phyloP scores from a whole-genome alignment of 2,113 vertebrate genomes.

The Nycticorax nycticorax region DNA sequence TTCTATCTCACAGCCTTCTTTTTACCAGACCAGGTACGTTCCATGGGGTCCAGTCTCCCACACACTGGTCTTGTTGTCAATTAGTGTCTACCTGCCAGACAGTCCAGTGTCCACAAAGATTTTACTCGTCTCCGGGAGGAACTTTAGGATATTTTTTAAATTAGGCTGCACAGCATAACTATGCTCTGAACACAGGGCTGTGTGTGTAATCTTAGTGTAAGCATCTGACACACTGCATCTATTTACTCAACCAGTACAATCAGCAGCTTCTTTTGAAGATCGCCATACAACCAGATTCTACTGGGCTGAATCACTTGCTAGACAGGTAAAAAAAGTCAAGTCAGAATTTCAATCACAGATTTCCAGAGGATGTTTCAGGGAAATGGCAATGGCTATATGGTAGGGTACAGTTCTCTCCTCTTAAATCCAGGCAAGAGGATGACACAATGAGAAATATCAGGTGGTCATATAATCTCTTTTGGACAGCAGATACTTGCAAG shows the following conservation, averaged over 20 bases:
- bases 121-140: neutral
- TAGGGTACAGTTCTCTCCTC: neutral
- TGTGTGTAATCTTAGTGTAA: neutral
- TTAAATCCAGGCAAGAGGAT: neutral
- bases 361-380: neutral
- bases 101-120: neutral
- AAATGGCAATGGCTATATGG: neutral
- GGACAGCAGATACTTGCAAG: neutral
- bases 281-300: fast-evolving
- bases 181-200: neutral
- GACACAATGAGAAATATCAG: neutral
- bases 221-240: neutral
- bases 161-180: neutral
- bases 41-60: neutral
- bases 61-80: neutral
- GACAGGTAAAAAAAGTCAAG: neutral
- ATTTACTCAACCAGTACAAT: neutral
- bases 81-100: neutral
- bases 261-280: neutral
- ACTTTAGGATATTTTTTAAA: neutral
- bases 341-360: neutral
- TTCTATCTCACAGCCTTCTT: neutral
- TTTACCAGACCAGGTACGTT: neutral
- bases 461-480: neutral
- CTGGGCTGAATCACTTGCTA: neutral